Conservation (phyloP, 1,140 invertebrate species). For the Pachyrhynchus sulphureomaculatus region DNA sequence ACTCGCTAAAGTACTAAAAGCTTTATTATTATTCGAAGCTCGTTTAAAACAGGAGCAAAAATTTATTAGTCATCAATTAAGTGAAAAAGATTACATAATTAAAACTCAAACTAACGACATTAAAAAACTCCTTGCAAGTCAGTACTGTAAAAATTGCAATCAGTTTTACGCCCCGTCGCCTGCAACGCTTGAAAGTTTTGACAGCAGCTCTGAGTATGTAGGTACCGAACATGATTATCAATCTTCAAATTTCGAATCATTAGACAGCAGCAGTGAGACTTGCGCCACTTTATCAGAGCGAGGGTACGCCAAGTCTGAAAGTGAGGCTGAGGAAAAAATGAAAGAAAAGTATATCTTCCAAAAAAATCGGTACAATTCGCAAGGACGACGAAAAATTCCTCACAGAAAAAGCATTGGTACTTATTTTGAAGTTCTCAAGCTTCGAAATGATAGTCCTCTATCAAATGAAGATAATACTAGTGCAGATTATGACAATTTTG, state of each 20-base stretch:
- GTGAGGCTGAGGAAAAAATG: slow-evolving; percentile 53
- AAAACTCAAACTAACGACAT: slow-evolving; percentile 70
- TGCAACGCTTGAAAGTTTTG: slow-evolving; percentile 57
- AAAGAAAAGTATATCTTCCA: slow-evolving; percentile 58
- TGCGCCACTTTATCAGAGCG: slow-evolving; percentile 58
- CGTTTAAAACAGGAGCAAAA: slow-evolving; percentile 73
- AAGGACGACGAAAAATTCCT: slow-evolving; percentile 56
- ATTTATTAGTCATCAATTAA: slow-evolving; percentile 65
- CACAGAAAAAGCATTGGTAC: slow-evolving; percentile 56
- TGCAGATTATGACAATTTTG: slow-evolving; percentile 57
- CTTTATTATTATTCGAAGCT: slow-evolving; percentile 68
- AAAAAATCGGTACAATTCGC: slow-evolving; percentile 62
- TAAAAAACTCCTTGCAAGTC: slow-evolving; percentile 54
- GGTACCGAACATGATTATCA: slow-evolving; percentile 49
- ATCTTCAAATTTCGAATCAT: slow-evolving; percentile 53
- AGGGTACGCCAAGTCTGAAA: slow-evolving; percentile 47
- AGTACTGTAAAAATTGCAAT: slow-evolving; percentile 61
- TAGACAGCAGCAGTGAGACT: slow-evolving; percentile 60
- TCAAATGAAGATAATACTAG: slow-evolving; percentile 55
- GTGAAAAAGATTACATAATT: slow-evolving; percentile 71
- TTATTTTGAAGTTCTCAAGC: slow-evolving; percentile 55
- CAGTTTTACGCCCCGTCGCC: slow-evolving; percentile 57
- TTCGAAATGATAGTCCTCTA: slow-evolving; percentile 55
- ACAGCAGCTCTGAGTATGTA: slow-evolving; percentile 60
- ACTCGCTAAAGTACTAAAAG: slow-evolving; percentile 65